Conservation (phyloP, 64 coral and sea anemone species). For the Montipora foliosa region DNA sequence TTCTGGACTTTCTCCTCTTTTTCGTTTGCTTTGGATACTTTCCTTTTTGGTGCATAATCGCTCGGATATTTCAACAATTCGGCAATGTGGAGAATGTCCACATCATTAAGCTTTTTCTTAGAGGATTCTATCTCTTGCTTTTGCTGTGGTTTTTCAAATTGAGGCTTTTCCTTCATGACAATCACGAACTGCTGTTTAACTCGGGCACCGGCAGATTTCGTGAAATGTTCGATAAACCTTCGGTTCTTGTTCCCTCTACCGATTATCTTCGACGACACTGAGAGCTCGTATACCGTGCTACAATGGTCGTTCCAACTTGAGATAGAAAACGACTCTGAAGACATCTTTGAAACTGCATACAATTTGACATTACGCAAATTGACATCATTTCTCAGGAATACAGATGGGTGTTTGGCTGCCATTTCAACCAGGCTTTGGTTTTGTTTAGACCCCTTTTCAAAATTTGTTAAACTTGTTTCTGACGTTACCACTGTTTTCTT, state of each 20-base stretch:
- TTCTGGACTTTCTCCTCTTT: background rate
- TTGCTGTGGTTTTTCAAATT: background rate
- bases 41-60: background rate
- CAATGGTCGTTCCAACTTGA: background rate
- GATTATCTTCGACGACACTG: background rate
- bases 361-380: background rate
- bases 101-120: background rate
- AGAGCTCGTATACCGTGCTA: background rate
- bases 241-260: background rate
- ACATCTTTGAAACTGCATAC: background rate
- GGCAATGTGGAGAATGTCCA: background rate
- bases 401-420: background rate
- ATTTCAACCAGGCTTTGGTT: background rate
- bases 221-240: background rate
- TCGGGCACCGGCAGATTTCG: background rate
- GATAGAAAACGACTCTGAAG: background rate
- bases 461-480: background rate
- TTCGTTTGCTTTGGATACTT: background rate
- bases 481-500: background rate
- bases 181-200: background rate
- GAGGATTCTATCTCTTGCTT: constrained; percentile 1
- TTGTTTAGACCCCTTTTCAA: background rate
- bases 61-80: constrained; percentile 13
- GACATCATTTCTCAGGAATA: background rate
- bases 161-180: constrained; percentile 2